Base-by-base conservation (phyloP, 2,113 vertebrate species). In the Nothocercus nigrocapillus region DNA sequence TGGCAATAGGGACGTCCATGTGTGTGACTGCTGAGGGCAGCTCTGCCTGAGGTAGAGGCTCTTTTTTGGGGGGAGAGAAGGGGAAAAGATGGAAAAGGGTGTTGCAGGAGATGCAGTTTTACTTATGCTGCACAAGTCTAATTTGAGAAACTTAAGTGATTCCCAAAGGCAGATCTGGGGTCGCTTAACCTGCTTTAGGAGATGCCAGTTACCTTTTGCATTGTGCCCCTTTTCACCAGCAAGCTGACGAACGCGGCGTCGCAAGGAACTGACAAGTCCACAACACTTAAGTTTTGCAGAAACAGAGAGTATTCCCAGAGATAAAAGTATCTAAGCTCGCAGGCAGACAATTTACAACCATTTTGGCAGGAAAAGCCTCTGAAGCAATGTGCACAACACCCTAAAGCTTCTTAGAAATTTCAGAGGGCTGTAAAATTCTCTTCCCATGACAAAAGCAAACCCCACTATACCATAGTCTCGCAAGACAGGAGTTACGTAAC, bases 291-390 rank as follows among this genome's bases (percentile, higher is more conserved):
- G 24, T 36, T 67, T 70, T 90, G 85, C 25, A 84, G 30, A 95
- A 94, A 70, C 9, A 94, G 49, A 81, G 91, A 75, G 79, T 44
- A 94, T 78, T 88, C 30, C 44, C 77, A 84, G 32, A 79, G 86
- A 67, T 59, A 15, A 42, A 64, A 64, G 59, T 20, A 49, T 20
- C 30, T 18, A 88, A 79, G 53, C 3, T 82, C 51, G 73, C 84
- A 34, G 28, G 49, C 30, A 77, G 45, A 21, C 69, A 42, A 83
- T 72, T 90, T 78, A n/a, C 72, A 67, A 70, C 4, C 30, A 32
- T 66, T 83, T 81, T 32, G 56, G n/a, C 0, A 2, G 54, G 10
- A 82, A 53, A 93, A 92, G 68, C 24, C 25, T 72, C 61, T 70
- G 86, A 88, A 95, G 86, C 72, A 66, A 63, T 0, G 30, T 30